phyloP scores from a whole-genome alignment of 2,113 vertebrate species.

The Circaetus gallicus region DNA sequence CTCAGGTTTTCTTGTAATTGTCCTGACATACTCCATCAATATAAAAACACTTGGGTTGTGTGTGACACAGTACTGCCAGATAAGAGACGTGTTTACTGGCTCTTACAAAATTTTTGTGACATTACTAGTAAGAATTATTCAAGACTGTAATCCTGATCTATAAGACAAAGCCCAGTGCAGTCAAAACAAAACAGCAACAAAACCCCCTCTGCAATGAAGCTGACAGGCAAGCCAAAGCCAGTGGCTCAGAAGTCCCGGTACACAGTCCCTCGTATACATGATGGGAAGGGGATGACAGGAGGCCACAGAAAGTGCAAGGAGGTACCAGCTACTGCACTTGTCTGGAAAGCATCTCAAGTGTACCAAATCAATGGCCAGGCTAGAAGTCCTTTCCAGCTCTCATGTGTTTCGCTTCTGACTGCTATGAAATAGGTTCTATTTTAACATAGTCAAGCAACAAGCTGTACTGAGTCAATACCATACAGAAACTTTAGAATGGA shows the following conservation, averaged over 20 bases:
- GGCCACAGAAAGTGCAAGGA: neutral
- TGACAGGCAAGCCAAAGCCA: neutral
- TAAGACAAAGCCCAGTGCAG: neutral
- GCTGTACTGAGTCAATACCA: neutral
- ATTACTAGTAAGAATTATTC: neutral
- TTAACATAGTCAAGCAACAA: neutral
- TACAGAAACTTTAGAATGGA: neutral
- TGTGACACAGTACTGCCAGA: neutral
- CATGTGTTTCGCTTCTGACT: neutral
- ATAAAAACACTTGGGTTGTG: neutral
- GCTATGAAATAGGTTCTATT: neutral
- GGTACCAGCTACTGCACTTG: neutral
- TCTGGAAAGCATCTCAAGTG: neutral
- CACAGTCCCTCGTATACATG: rapidly evolving
- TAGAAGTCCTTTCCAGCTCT: neutral
- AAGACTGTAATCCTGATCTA: neutral
- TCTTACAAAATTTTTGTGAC: neutral
- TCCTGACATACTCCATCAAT: neutral
- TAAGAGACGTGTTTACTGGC: neutral
- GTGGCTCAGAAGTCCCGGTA: neutral
- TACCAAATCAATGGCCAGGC: neutral
- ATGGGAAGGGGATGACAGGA: neutral
- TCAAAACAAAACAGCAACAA: neutral
- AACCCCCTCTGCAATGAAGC: neutral
- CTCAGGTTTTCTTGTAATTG: neutral